Percentiles rank a stretch among this genome's conserved stretches.
These are phyloP conservation scores for Hyperopisus bebe DNA, from an alignment of 2,113 vertebrate genomes.

Conservation along the genomic window DNA sequence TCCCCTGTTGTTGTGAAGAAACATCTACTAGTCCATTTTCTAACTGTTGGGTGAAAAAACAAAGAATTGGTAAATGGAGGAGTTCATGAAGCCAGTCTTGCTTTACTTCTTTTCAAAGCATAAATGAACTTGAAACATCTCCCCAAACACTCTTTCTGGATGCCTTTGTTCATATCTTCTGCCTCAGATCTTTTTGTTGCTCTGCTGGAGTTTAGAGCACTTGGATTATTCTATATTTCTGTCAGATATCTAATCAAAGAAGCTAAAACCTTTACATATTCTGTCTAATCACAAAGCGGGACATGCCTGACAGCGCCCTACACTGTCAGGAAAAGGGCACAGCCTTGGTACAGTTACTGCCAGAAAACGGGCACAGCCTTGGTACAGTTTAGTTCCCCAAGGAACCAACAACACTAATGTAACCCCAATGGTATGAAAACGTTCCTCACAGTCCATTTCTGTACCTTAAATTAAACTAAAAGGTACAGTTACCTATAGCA, in stretches of 20 bases:
- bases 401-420: background rate
- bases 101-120: background rate
- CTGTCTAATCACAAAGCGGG: background rate
- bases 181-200: background rate
- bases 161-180: background rate
- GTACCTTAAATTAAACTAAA: background rate
- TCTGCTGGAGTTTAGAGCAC: background rate
- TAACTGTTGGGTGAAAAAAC: background rate
- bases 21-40: background rate
- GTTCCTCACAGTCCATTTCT: background rate
- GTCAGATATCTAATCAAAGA: background rate
- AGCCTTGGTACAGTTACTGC: background rate
- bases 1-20: background rate
- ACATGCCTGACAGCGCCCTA: background rate
- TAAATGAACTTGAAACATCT: background rate
- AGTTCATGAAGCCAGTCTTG: background rate
- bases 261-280: background rate
- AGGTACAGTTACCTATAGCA: background rate
- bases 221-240: background rate
- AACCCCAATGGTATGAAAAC: background rate
- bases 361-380: too few relatives aligned
- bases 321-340: background rate
- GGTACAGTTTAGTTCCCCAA: background rate
- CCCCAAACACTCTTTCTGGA: background rate
- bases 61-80: background rate